phyloP scores from a whole-genome alignment of 2,888 invertebrate genomes.

The Catonia carolina region DNA sequence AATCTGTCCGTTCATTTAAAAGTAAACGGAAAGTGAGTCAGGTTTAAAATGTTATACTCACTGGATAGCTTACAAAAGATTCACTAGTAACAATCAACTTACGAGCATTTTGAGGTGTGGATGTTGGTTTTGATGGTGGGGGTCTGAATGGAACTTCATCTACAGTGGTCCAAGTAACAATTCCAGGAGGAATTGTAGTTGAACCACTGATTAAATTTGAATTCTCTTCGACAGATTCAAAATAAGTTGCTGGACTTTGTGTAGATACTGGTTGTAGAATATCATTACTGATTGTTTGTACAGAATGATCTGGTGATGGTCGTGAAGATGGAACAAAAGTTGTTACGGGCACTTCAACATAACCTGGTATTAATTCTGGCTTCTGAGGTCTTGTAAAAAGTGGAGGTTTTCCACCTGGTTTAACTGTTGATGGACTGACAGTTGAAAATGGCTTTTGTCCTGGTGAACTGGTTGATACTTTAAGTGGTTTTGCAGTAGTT shows the following conservation, averaged over 20 bases:
- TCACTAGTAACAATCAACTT: no score
- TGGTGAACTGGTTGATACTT: constrained; percentile 20
- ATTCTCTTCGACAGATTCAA: constrained; percentile 24
- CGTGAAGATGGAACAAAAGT: not conserved
- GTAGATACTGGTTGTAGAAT: not conserved
- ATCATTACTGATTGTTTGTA: constrained; percentile 19
- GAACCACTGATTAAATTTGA: constrained; percentile 29
- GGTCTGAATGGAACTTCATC: constrained; percentile 39
- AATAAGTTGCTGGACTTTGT: not conserved
- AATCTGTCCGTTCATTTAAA: no score
- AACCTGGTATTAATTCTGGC: constrained; percentile 3
- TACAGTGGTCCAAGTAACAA: constrained; percentile 48
- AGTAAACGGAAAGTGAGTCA: no score
- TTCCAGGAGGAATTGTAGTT: constrained; percentile 40
- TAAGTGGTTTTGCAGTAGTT: constrained; percentile 32
- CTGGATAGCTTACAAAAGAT: no score
- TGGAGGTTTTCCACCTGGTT: not conserved
- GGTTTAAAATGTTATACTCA: no score
- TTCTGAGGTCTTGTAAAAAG: constrained; percentile 10
- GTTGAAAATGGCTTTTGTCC: constrained; percentile 29
- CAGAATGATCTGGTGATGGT: constrained; percentile 24
- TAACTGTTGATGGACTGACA: constrained; percentile 23
- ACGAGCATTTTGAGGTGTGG: constrained; percentile 3
- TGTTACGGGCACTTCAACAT: constrained; percentile 15
- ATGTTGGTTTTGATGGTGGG: constrained; percentile 2